These are phyloP conservation scores for Cirrhinus mrigala DNA, from an alignment of 2,797 vertebrate genomes.

Conservation along the genomic window DNA sequence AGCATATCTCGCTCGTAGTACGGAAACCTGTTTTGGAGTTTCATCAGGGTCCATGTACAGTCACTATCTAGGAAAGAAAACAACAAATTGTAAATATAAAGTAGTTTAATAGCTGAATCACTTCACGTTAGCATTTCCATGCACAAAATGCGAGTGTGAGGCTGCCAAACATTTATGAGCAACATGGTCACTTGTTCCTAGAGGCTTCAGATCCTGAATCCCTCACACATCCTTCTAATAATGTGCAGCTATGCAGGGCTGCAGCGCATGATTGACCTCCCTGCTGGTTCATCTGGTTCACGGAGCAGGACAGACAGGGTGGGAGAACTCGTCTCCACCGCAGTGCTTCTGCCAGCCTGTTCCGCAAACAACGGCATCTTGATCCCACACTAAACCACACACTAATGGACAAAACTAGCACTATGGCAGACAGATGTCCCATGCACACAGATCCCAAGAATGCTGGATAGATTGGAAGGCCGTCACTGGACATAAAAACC, in stretches of 20 bases:
- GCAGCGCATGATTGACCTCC: constrained; percentile 40
- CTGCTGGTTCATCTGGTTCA: constrained; percentile 59
- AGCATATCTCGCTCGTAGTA: constrained; percentile 62
- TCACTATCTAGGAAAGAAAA: constrained; percentile 59
- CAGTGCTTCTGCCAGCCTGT: constrained; percentile 55
- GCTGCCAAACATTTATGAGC: neutral
- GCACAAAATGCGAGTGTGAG: neutral
- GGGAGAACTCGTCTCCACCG: constrained; percentile 53
- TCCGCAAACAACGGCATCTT: constrained; percentile 60
- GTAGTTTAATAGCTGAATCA: neutral
- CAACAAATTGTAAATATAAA: neutral
- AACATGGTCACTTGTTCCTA: constrained; percentile 7
- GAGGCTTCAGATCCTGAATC: neutral
- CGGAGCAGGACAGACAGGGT: constrained; percentile 49
- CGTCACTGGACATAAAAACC: constrained; percentile 23
- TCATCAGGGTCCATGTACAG: constrained; percentile 68
- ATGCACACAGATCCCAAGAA: constrained; percentile 39
- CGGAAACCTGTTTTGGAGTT: constrained; percentile 68
- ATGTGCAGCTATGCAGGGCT: constrained; percentile 43
- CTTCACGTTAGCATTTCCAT: neutral
- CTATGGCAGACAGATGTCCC: constrained; percentile 56
- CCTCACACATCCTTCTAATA: constrained; percentile 29
- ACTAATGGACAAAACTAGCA: constrained; percentile 59
- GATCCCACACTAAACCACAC: constrained; percentile 59
- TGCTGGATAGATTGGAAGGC: constrained; percentile 24